phyloP scores from a whole-genome alignment of 2,888 invertebrate genomes.

The Aspidiotus destructor region DNA sequence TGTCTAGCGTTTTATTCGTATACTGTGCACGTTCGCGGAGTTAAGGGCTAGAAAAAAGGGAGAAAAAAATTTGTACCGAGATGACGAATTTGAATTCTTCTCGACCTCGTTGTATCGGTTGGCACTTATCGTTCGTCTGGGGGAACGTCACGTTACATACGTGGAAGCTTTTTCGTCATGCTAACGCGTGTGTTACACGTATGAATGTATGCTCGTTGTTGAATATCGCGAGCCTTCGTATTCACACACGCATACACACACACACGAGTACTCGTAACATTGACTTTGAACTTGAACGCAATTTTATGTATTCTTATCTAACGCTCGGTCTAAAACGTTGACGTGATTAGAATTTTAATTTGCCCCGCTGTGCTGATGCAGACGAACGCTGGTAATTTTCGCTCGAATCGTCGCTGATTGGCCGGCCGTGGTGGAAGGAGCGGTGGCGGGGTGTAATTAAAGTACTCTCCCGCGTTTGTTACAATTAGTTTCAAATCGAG shows the following conservation, averaged over 20 bases:
- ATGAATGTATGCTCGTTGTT: too few relatives aligned
- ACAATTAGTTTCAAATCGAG: background rate
- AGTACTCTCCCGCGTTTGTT: background rate
- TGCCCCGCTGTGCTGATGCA: background rate
- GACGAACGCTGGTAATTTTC: background rate
- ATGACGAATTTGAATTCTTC: too few relatives aligned
- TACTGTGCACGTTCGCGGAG: too few relatives aligned
- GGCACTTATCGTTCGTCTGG: background rate
- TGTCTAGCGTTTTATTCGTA: too few relatives aligned
- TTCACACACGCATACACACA: background rate
- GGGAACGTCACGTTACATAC: background rate
- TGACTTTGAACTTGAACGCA: slow-evolving; percentile 2
- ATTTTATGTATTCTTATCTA: background rate
- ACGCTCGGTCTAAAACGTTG: slow-evolving; percentile 1
- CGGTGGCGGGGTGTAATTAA: background rate
- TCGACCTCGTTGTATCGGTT: background rate
- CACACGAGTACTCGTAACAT: background rate
- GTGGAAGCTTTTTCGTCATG: too few relatives aligned
- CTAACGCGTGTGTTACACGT: too few relatives aligned
- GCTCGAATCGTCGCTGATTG: too few relatives aligned
- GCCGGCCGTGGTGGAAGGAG: too few relatives aligned
- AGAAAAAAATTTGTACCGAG: too few relatives aligned
- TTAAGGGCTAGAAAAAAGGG: too few relatives aligned
- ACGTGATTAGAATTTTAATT: background rate
- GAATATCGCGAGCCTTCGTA: background rate